Evolutionary conservation across 2,113 vertebrate genomes (phyloP), one percentile per base, ranked within the genome.

Genomic region (Apteryx owenii): DNA sequence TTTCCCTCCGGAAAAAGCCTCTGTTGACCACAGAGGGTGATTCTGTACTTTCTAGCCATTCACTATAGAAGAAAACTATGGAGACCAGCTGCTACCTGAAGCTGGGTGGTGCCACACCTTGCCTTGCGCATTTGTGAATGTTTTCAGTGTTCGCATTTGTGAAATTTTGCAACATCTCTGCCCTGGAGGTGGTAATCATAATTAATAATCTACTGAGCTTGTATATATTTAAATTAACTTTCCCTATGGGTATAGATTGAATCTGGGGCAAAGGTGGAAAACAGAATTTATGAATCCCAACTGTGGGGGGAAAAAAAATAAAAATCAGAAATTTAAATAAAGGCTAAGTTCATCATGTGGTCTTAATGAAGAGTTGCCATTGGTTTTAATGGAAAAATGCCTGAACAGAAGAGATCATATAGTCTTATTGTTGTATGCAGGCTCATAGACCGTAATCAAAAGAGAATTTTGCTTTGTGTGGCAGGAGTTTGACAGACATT

Each of bases 191-290:
- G 54, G 19, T 90, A 85, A 91, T 95, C 85, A 65, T 69, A 78
- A 93, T 94, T 95, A 86, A 88, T 95, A 66, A 91, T 96, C 89
- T 91, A 12, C 89, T 81, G 69, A 88, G 12, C 11, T 80, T 87
- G 69, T 79, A 81, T 82, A 81, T 93, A 92, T 90, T 93, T 69
- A 92, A 84, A 81, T 85, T 53, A 11, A 65, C 66, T 95, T 95
- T 93, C 56, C 81, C 70, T 33, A 48, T 40, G 91, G 94, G 46
- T 89, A 19, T 38, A 65, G 73, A 79, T 53, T 66, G 62, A 95
- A 89, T 95, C 65, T 89, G 66, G 81, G 77, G 28, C 92, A 72
- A 70, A 81, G 53, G 4, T 25, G 16, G 48, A 75, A 84, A 92
- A 21, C 38, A 94, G 62, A 80, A 77, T 1, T 62, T 53, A 9